Evolutionary conservation across 2,797 vertebrate species (phyloP).

Genomic region (Gorsachius magnificus): DNA sequence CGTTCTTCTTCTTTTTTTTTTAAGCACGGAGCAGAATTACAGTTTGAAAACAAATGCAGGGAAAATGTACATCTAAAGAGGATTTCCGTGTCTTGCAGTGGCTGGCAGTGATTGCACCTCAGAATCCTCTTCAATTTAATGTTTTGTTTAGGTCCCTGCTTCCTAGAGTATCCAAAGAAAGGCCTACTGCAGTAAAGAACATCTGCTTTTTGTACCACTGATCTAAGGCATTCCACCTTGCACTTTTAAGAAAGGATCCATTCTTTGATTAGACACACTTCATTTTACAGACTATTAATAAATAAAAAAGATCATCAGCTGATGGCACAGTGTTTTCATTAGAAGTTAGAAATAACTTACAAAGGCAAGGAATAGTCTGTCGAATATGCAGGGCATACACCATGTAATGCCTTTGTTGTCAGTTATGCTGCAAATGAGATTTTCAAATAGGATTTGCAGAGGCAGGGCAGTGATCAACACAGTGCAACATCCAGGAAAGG

Average conservation of each 20-base stretch:
- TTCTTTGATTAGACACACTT: conserved; percentile 63
- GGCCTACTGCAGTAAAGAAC: conserved; percentile 45
- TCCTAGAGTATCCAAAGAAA: conserved; percentile 40
- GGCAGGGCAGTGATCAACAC: conserved; percentile 47
- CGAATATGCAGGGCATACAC: conserved; percentile 24
- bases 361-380: conserved; percentile 40
- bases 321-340: conserved; percentile 22
- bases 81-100: conserved; percentile 20
- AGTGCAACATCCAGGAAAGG: conserved; percentile 40
- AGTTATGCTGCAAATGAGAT: conserved; percentile 73
- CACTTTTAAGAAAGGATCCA: conserved; percentile 54
- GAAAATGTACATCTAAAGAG: conserved; percentile 9
- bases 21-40: not conserved
- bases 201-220: conserved; percentile 53
- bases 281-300: conserved; percentile 67
- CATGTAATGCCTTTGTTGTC: conserved; percentile 69
- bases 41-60: conserved; percentile 46
- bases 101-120: conserved; percentile 24
- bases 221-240: conserved; percentile 50
- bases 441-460: conserved; percentile 74
- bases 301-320: conserved; percentile 45
- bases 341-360: conserved; percentile 62
- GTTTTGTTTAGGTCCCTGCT: conserved; percentile 49
- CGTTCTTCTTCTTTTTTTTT: not conserved
- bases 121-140: conserved; percentile 54